Evolutionary conservation across 2,888 invertebrate species (phyloP), one percentile per base, ranked within the genome.

Genomic region (Erebia palarica): DNA sequence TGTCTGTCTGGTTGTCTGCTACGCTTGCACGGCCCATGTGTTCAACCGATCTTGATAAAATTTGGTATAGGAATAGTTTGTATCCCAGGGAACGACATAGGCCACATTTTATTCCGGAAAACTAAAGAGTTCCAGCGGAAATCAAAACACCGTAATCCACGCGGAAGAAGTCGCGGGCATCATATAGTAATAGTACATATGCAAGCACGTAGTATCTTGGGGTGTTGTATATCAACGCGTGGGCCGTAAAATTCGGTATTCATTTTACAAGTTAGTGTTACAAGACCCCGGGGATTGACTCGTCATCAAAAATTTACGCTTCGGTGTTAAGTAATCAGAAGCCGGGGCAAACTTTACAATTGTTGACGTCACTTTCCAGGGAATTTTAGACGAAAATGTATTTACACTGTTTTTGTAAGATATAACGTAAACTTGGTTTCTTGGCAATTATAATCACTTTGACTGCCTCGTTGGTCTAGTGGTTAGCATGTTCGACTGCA

Each of bases 191-290:
- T 27, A 27, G 27, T 13, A 10, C n/a, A n/a, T n/a, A 47, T 47
- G 47, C 47, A 13, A 51, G n/a, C 16, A 51, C 7, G 13, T 5
- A 7, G 53, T 44, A 60, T 60, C 60, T 60, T 60, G 60, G 16
- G 27, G 16, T 44, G 8, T 49, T 1, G 63, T 63, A 47, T 27
- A 63, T 63, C 49, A 14, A 49, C 8, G 84, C 82, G 79, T 71
- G 73, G 74, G 70, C 82, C 88, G 84, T 91, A 90, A 90, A 90
- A 79, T 78, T 79, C 75, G 80, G 81, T 80, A 83, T 81, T 87
- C 84, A 86, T 85, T 86, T 84, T 86, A 85, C 84, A 85, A 86
- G 85, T 85, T 83, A 84, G 82, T 84, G 87, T 86, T 85, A 86
- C 82, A 84, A 76, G 70, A 55, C 76, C 72, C 76, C 75, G 70